Conservation (phyloP, 2,888 invertebrate species). For the Scrobipalpa costella region DNA sequence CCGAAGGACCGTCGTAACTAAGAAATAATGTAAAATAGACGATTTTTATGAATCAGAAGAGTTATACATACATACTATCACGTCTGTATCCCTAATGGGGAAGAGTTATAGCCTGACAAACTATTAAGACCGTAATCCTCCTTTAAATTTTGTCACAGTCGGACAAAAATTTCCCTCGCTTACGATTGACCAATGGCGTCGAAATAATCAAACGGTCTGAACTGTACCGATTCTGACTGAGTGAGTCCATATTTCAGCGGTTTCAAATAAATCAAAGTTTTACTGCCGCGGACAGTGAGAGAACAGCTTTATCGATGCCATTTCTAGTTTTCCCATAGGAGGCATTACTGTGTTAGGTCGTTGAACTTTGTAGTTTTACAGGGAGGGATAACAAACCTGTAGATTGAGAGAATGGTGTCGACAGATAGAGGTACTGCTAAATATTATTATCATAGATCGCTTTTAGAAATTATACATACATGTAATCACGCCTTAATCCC, state of each 20-base stretch:
- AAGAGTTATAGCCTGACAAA: too few species aligned
- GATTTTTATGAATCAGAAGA: too few species aligned
- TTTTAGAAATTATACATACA: too few species aligned
- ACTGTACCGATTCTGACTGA: slow-evolving; percentile 8
- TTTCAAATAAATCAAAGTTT: slow-evolving; percentile 20
- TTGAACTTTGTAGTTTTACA: slow-evolving; percentile 22
- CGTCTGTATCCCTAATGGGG: too few species aligned
- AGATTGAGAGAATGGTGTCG: background rate
- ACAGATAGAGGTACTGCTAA: too few species aligned
- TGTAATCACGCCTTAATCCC: too few species aligned
- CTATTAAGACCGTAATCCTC: too few species aligned
- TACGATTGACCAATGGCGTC: slow-evolving; percentile 10
- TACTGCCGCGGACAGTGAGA: slow-evolving; percentile 18
- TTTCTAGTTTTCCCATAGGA: slow-evolving; percentile 18
- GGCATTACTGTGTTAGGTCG: background rate
- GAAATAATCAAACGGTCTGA: slow-evolving; percentile 7
- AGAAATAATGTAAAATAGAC: too few species aligned
- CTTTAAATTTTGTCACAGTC: too few species aligned
- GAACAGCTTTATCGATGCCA: slow-evolving; percentile 11
- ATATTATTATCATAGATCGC: too few species aligned
- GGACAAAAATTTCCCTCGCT: background rate
- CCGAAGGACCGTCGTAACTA: too few species aligned
- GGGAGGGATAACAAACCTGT: background rate
- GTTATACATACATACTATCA: too few species aligned
- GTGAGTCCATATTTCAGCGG: slow-evolving; percentile 15